phyloP scores from a whole-genome alignment of 2,888 invertebrate genomes.

The Fragum fragum region DNA sequence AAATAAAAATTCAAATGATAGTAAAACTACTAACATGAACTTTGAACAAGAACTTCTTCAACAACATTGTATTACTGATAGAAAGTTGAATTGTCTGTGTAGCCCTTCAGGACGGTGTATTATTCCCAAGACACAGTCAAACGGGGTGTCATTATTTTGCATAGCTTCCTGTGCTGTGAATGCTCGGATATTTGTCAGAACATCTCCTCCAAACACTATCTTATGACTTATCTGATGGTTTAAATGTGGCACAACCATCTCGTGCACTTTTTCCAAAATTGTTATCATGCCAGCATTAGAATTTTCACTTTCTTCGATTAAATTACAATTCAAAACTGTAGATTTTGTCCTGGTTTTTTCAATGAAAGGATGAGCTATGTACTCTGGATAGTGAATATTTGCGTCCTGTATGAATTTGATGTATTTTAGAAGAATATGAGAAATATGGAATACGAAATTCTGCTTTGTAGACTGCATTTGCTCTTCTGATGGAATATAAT shows the following conservation, averaged over 20 bases:
- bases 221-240: no score
- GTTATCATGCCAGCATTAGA: conserved; percentile 50
- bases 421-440: no score
- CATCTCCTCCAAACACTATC: conserved; percentile 47
- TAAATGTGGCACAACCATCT: conserved; percentile 30
- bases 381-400: no score
- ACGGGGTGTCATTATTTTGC: conserved; percentile 31
- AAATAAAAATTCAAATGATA: no score
- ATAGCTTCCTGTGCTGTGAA: conserved; percentile 45
- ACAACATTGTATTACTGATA: conserved; percentile 14
- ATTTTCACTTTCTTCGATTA: conserved; percentile 64
- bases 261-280: conserved; percentile 46
- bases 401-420: no score
- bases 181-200: conserved; percentile 50
- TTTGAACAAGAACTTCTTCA: no score
- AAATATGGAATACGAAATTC: no score
- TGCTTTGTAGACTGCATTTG: no score
- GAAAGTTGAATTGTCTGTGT: conserved; percentile 53
- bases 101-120: conserved; percentile 59
- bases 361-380: conserved; percentile 46
- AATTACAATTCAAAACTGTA: conserved; percentile 42
- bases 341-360: conserved; percentile 47
- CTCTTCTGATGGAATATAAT: no score
- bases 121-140: conserved; percentile 31
- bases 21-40: no score